Percentiles rank a stretch among this genome's conserved stretches.
phyloP scores from a whole-genome alignment of 2,888 invertebrate genomes.

The Aricia artaxerxes region DNA sequence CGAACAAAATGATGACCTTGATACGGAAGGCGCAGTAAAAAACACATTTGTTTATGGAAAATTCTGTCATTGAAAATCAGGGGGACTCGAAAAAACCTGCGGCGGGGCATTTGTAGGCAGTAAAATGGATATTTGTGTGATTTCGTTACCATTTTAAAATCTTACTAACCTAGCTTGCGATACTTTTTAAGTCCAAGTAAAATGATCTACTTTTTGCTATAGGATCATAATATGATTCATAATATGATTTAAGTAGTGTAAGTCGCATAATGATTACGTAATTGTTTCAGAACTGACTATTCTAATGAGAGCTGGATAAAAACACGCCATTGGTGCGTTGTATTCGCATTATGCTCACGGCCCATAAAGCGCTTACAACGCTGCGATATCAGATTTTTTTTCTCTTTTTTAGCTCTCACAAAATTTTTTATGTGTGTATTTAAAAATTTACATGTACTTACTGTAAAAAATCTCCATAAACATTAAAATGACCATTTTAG shows the following conservation, averaged over 20 bases:
- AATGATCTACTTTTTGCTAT: no score
- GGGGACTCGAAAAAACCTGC: constrained; percentile 15
- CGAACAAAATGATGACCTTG: constrained; percentile 63
- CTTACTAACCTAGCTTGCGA: neutral
- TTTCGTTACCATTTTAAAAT: neutral
- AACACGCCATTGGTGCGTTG: constrained; percentile 49
- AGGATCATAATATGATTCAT: no score
- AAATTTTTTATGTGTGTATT: no score
- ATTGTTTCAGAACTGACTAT: constrained; percentile 48
- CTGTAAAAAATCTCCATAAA: no score
- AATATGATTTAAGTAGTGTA: no score
- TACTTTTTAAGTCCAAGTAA: neutral
- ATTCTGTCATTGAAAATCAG: constrained; percentile 29
- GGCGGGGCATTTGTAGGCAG: constrained; percentile 34
- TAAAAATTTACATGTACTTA: no score
- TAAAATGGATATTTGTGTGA: neutral
- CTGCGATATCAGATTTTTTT: constrained; percentile 25
- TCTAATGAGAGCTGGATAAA: constrained; percentile 44
- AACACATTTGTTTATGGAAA: constrained; percentile 26
- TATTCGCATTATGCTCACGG: constrained; percentile 41
- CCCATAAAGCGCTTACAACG: constrained; percentile 43
- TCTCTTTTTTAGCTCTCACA: neutral
- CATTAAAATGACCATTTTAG: no score
- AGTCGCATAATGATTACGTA: constrained; percentile 36
- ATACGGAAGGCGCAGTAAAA: constrained; percentile 52